Base-by-base conservation (phyloP, 2,888 invertebrate genomes). In the Brassicogethes aeneus region DNA sequence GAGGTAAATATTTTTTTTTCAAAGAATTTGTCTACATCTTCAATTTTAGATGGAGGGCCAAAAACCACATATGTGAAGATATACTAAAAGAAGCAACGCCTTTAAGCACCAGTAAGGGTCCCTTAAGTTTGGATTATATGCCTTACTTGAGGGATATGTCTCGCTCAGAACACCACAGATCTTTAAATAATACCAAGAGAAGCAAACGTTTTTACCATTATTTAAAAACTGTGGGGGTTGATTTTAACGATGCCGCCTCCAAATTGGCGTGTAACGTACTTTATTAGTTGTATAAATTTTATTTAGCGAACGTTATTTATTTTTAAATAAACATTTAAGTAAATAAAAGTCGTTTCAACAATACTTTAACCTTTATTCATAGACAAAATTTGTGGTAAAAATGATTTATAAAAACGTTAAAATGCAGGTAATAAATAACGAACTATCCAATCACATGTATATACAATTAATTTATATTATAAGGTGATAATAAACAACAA, bases 181-280 rank as follows among this genome's bases (percentile, higher is more conserved):
- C 75, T 17, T 72, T 75, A 35, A 64, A 57, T 16, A 79, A 74
- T 53, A 68, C 61, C 1, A 83, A 85, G 59, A 73, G 86, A 44
- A 77, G 81, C 45, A 85, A 82, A 56, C 73, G 88, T 41, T 88
- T 84, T 66, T 83, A 80, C 65, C 85, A 85, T 63, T 87, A 88
- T 66, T 70, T 88, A 34, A 52, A 43, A 39, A 50, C 47, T 46
- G 40, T 50, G 14, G 42, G 46, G 33, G 42, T 53, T 23, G 17
- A 41, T 36, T 45, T 44, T 30, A 43, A 44, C 14, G 45, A 47
- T 3, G 36, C 17, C 15, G 33, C 31, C 17, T 50, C 42, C 17
- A 45, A 45, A 34, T 34, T 45, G 29, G 47, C 45, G 10, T 45
- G 50, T 34, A 35, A 45, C 39, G 33, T 47, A 35, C 48, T 50